Base-by-base conservation (phyloP, 1,140 invertebrate genomes). In the Andricus grossulariae region DNA sequence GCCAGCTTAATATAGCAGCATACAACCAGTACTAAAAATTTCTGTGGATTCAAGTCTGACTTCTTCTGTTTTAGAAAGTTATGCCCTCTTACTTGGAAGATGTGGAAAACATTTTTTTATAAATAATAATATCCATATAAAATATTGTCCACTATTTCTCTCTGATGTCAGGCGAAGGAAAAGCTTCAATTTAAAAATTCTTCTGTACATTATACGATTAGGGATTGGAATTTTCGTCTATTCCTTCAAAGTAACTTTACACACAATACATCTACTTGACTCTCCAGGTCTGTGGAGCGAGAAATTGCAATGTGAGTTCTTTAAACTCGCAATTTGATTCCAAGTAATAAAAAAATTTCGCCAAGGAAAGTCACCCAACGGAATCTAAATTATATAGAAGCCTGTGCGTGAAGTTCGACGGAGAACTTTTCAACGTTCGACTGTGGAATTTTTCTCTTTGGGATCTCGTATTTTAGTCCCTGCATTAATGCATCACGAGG, bases 341-440 rank as follows among this genome's bases (percentile, higher is more conserved):
- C 18, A 18, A 19, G 18, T 5, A 18, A 19, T 54, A 54, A 19
- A 19, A 54, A 54, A 19, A 19, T 54, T 54, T n/a, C 18, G 18
- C 16, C 3, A 54, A 54, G 52, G 52, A 54, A 54, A 54, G 52
- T 54, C 52, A 54, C 2, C n/a, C 15, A 54, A 54, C 18, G 52
- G 52, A 54, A 54, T 54, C 18, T 54, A 54, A 54, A 54, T 54
- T 52, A 52, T 12, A 52, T 52, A 52, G 51, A 16, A 52, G 15
- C n/a, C 51, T 54, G 11, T 10, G 52, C 52, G 52, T 19, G 52
- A 54, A 54, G 52, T 18, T n/a, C 52, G 7, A 54, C 52, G n/a
- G 18, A 54, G 52, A 18, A 54, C n/a, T 16, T 54, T 54, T 10
- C n/a, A 54, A 54, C 39, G 39, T 45, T 45, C 39, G 1, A 54